These are phyloP conservation scores for Lithobates sylvaticus DNA, from an alignment of 2,797 vertebrate species.

Conservation along the genomic window DNA sequence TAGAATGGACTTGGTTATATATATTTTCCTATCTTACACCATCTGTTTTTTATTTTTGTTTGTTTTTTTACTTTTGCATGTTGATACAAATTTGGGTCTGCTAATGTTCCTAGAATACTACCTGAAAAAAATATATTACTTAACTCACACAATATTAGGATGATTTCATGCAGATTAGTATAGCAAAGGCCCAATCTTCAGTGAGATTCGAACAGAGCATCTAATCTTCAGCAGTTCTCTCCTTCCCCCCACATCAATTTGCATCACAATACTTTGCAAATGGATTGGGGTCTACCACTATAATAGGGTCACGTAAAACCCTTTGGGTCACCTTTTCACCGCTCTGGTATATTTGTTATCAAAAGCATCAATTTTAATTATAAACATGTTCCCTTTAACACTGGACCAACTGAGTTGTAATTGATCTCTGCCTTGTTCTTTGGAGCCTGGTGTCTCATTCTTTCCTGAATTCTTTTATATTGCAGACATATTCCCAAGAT, in stretches of 20 bases:
- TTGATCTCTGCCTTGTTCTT: slow-evolving; percentile 22
- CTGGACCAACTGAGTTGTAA: slow-evolving; percentile 5
- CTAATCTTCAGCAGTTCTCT: neutral
- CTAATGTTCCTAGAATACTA: neutral
- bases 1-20: no score
- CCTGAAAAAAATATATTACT: neutral
- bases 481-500: slow-evolving; percentile 9
- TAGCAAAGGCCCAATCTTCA: neutral
- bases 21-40: no score
- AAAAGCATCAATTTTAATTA: slow-evolving; percentile 39
- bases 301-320: neutral
- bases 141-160: neutral
- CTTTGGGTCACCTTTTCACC: neutral
- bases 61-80: neutral
- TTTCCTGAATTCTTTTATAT: slow-evolving; percentile 5
- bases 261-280: neutral
- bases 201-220: neutral
- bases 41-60: neutral
- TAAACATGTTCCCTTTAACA: slow-evolving; percentile 32
- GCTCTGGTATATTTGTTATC: slow-evolving; percentile 5
- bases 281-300: neutral
- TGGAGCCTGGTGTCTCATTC: neutral
- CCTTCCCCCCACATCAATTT: neutral
- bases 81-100: neutral
- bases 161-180: neutral